Conservation (phyloP, 2,113 vertebrate species). For the Prochilodus magdalenae region DNA sequence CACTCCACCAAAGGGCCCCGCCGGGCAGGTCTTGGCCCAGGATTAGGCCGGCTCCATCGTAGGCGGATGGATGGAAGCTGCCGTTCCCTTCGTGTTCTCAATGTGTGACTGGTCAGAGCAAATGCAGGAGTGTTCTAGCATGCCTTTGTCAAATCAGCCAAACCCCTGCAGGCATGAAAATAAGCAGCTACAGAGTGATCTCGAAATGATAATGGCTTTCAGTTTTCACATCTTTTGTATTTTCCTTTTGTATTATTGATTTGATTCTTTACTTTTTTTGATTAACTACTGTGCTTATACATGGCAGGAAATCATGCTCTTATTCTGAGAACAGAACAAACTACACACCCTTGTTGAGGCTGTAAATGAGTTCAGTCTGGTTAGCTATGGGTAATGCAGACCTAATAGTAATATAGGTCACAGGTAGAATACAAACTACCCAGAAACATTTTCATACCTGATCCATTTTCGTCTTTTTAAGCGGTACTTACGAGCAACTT, state of each 20-base stretch:
- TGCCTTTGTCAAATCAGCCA: background rate
- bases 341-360: background rate
- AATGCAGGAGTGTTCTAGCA: background rate
- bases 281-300: background rate
- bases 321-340: background rate
- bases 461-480: background rate
- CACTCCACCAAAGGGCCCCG: slow-evolving; percentile 61
- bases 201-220: no score
- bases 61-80: slow-evolving; percentile 8
- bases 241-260: background rate
- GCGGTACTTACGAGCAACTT: no score
- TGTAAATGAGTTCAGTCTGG: background rate
- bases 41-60: slow-evolving; percentile 61
- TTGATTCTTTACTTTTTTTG: background rate
- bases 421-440: background rate
- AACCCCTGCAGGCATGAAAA: background rate
- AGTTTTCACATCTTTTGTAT: no score
- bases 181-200: background rate
- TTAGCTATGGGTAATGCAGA: background rate
- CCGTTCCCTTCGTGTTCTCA: slow-evolving; percentile 8
- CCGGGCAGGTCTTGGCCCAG: slow-evolving; percentile 67
- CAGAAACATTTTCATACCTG: background rate
- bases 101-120: background rate
- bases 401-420: background rate
- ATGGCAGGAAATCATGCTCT: background rate